Evolutionary conservation across 2,113 vertebrate species (phyloP), one percentile per base, ranked within the genome.

Genomic region (Phylloscopus whistleri): DNA sequence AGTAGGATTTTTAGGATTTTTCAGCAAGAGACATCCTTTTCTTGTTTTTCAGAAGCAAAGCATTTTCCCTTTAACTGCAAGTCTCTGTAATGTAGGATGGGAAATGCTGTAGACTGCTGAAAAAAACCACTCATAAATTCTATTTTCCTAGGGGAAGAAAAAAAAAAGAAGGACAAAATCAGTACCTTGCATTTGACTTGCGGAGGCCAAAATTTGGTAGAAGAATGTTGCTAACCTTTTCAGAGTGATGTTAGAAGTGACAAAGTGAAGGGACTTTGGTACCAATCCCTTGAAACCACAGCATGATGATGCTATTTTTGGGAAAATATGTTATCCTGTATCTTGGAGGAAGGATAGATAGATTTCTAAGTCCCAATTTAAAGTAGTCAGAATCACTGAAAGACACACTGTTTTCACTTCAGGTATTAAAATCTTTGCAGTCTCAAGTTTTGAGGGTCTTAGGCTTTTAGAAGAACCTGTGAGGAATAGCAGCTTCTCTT

Each of bases 1-100:
- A 95, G 95, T 83, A 93, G 91, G 83, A 97, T 95, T 96, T 95
- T 96, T 95, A 60, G 91, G 84, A 96, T 96, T 95, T 97, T 97
- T 95, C 67, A 20, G 73, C 66, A 90, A 39, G 84, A 91, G 90
- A 85, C 41, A 43, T 94, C 92, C 76, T 94, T 95, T 95, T 77
- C 76, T 91, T 96, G 76, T 92, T 95, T 96, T 96, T 94, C 75
- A 96, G 89, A 94, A 94, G 91, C 52, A 90, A 90, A 92, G 49
- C 37, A 11, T 89, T 94, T 81, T 46, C 48, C 41, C 49, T 88
- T 78, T 52, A 72, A 74, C 69, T 89, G 49, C 64, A 86, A 62
- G n/a, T 86, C 77, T 62, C 64, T 92, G 3, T 93, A 86, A 89
- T 4, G 5, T 84, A 84, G 75, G 56, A 78, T 95, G 66, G 55